Percentiles rank a stretch among this genome's conserved stretches.
Conservation (phyloP, 1,140 invertebrate genomes). For the Antheraea mylitta region DNA sequence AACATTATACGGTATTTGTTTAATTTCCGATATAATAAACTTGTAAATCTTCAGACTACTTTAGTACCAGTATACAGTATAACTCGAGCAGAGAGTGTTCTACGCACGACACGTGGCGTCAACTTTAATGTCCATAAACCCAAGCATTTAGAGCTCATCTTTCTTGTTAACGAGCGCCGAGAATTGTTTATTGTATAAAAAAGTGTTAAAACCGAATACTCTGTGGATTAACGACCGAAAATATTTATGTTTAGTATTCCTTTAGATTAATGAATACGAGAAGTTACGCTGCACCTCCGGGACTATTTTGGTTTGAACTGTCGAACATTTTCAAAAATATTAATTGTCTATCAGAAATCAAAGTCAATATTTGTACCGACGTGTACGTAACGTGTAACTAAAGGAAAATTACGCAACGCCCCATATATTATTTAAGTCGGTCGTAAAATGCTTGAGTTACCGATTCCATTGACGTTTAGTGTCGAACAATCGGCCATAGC, state of each 20-base stretch:
- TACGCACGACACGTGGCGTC: constrained; percentile 52
- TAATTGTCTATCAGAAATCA: constrained; percentile 21
- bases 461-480: constrained; percentile 67
- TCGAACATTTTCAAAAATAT: constrained; percentile 12
- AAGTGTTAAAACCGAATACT: constrained; percentile 40
- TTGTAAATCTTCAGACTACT: neutral
- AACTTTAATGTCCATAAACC: constrained; percentile 70
- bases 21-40: neutral
- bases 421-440: constrained; percentile 65
- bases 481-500: constrained; percentile 58
- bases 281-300: neutral
- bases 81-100: constrained; percentile 26
- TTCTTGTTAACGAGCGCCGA: constrained; percentile 67
- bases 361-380: constrained; percentile 40
- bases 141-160: constrained; percentile 69
- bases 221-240: constrained; percentile 50
- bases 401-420: constrained; percentile 59
- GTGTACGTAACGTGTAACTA: constrained; percentile 43
- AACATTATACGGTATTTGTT: neutral
- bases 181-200: constrained; percentile 75
- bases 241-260: constrained; percentile 56
- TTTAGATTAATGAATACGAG: constrained; percentile 11
- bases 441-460: constrained; percentile 69
- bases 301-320: neutral
- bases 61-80: neutral